phyloP scores from a whole-genome alignment of 1,140 invertebrate genomes.

The Drosophila arizonae region DNA sequence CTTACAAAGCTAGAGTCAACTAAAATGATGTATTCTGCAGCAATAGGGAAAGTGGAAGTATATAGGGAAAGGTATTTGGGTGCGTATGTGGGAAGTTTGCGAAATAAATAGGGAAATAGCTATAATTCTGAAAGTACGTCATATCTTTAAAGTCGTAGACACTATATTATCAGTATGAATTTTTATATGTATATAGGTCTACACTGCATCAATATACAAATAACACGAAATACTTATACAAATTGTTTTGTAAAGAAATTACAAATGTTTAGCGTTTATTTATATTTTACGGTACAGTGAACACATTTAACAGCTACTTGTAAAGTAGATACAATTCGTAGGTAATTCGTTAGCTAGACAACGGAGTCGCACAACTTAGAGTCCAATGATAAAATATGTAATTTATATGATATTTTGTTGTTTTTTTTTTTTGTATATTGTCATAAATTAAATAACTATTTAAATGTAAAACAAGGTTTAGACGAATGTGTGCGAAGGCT shows the following conservation, averaged over 20 bases:
- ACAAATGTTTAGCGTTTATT: slow-evolving; percentile 53
- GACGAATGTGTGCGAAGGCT: slow-evolving; percentile 33
- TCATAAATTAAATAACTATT: slow-evolving; percentile 16
- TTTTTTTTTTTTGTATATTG: slow-evolving; percentile 21
- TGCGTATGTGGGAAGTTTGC: no score
- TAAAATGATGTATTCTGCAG: no score
- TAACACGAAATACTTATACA: no score
- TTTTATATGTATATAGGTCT: no score
- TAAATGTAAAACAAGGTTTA: slow-evolving; percentile 9
- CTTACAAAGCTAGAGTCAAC: no score
- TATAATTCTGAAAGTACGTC: no score
- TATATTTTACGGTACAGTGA: slow-evolving; percentile 47
- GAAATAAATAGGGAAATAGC: no score
- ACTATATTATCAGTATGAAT: no score
- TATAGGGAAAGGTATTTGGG: no score
- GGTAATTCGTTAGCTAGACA: slow-evolving; percentile 33
- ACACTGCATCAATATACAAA: no score
- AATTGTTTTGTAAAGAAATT: slow-evolving; percentile 51
- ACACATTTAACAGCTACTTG: slow-evolving; percentile 71
- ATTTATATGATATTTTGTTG: background rate
- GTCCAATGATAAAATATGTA: slow-evolving; percentile 22
- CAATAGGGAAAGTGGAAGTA: no score
- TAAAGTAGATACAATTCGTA: slow-evolving; percentile 58
- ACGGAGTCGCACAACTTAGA: slow-evolving; percentile 8
- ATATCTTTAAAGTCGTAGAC: no score